Conservation (phyloP, 2,113 vertebrate genomes). For the Acrocephalus kingi region DNA sequence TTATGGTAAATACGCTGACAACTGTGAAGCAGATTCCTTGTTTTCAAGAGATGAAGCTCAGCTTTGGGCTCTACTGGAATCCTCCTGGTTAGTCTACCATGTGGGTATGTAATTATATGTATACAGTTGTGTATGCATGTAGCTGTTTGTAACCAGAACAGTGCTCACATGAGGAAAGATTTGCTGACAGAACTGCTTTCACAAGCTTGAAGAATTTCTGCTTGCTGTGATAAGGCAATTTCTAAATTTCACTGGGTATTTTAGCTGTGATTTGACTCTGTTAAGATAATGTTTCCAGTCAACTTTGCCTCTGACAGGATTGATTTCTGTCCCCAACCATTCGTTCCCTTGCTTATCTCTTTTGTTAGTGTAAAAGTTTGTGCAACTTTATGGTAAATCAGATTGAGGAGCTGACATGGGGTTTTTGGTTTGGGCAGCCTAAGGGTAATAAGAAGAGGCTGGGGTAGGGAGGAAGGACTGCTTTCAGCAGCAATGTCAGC, state of each 20-base stretch:
- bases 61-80: not conserved
- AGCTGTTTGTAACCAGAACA: not conserved
- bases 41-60: not conserved
- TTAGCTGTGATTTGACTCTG: not conserved
- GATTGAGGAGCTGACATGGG: not conserved
- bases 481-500: not conserved
- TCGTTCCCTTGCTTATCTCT: fast-evolving
- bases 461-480: not conserved
- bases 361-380: not conserved
- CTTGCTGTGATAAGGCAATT: not conserved
- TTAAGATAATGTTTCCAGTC: not conserved
- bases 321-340: not conserved
- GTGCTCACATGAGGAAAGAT: not conserved
- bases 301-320: not conserved
- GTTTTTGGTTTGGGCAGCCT: not conserved
- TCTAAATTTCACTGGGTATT: not conserved
- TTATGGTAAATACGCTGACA: not conserved
- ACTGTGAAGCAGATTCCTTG: not conserved
- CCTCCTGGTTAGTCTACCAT: not conserved
- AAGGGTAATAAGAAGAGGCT: not conserved
- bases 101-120: not conserved
- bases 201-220: not conserved
- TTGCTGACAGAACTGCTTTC: not conserved
- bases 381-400: not conserved
- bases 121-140: fast-evolving